These are phyloP conservation scores for Drosophila sucinea DNA, from an alignment of 1,140 invertebrate species.

Conservation along the genomic window DNA sequence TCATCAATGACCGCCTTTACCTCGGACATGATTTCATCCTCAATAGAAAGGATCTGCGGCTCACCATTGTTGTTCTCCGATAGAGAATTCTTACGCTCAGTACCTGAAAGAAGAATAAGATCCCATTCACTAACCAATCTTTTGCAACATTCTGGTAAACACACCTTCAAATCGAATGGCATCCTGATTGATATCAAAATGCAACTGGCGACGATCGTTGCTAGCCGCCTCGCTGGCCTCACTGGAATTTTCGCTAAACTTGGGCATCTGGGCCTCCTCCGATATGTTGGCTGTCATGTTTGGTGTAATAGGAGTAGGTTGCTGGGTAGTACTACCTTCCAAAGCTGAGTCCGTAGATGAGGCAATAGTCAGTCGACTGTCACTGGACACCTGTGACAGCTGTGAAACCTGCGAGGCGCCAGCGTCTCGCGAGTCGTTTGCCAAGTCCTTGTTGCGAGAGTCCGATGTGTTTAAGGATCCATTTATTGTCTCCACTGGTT, in stretches of 20 bases:
- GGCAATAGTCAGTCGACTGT: conserved; percentile 84
- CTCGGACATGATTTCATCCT: conserved; percentile 70
- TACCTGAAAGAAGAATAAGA: conserved; percentile 45
- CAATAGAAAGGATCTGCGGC: conserved; percentile 45
- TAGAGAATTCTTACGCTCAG: conserved; percentile 68
- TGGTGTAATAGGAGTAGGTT: conserved; percentile 12
- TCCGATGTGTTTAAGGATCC: conserved; percentile 73
- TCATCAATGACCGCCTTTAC: conserved; percentile 61
- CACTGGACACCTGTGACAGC: conserved; percentile 86
- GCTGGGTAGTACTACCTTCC: conserved; percentile 35
- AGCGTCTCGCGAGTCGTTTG: conserved; percentile 49
- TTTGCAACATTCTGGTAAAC: not conserved
- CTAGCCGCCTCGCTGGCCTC: conserved; percentile 32
- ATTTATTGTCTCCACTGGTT: conserved; percentile 46
- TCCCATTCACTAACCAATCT: too few species aligned
- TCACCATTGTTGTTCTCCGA: conserved; percentile 30
- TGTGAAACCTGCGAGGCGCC: conserved; percentile 84
- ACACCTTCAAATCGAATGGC: conserved; percentile 80
- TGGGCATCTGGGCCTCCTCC: conserved; percentile 81
- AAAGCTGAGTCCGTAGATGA: conserved; percentile 43
- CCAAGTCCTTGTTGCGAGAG: conserved; percentile 48
- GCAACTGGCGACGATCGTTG: conserved; percentile 45
- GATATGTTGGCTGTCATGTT: conserved; percentile 66
- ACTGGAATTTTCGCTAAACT: conserved; percentile 75
- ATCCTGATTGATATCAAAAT: conserved; percentile 82